A percentile compares a stretch with the other conserved stretches of the same genome.
These are phyloP conservation scores for Lasioglossum zephyrum DNA, from an alignment of 2,888 invertebrate species.

Conservation along the genomic window DNA sequence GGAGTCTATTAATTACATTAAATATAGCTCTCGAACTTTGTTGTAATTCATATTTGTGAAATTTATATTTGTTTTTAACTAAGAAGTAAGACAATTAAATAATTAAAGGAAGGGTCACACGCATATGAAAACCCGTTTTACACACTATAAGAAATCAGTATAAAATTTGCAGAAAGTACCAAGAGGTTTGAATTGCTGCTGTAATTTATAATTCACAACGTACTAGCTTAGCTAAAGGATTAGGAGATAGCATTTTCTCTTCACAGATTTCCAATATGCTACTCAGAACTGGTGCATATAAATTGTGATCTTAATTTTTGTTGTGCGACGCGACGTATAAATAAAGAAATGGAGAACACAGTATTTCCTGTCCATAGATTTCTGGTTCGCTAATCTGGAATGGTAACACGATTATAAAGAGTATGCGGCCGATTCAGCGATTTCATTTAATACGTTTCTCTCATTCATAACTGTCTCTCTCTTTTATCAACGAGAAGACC, in stretches of 20 bases:
- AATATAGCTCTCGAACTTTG: too few species aligned
- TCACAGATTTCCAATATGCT: neutral
- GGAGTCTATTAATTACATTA: too few species aligned
- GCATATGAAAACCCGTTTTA: too few species aligned
- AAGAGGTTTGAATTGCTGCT: neutral
- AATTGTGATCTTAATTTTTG: neutral
- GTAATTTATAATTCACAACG: neutral
- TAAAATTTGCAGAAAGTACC: too few species aligned
- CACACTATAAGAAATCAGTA: too few species aligned
- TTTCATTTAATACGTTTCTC: neutral
- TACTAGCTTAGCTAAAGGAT: neutral
- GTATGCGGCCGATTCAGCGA: neutral
- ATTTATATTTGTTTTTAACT: too few species aligned
- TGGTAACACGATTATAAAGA: neutral
- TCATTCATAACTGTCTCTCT: neutral
- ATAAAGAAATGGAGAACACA: too few species aligned
- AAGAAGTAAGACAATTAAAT: too few species aligned
- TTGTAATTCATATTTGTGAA: too few species aligned
- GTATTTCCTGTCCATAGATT: neutral
- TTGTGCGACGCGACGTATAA: neutral
- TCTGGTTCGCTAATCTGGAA: neutral
- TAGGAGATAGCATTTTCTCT: neutral
- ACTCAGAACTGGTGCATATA: neutral
- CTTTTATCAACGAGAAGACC: neutral
- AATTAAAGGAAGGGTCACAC: too few species aligned